Base-by-base conservation (phyloP, 1,140 invertebrate species). In the Drosophila pandora region DNA sequence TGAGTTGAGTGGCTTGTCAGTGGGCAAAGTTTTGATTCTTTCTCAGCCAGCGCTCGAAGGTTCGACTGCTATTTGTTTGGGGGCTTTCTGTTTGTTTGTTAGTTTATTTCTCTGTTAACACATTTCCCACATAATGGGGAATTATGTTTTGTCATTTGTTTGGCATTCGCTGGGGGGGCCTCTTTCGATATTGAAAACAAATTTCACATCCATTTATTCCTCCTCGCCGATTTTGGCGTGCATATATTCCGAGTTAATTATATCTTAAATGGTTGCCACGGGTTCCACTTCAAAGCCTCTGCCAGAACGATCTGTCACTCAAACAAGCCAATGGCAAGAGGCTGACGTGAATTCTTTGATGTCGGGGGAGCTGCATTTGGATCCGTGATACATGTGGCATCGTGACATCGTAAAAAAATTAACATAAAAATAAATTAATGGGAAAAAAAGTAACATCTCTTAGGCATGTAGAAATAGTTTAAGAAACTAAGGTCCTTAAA, bases 101-200 rank as follows among this genome's bases (percentile, higher is more conserved):
- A 48, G 39, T 37, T 13, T 47, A 43, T 57, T 64, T 59, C 57
- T 57, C 62, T 76, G 71, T 79, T 76, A 76, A 81, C 81, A 85
- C 78, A 85, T 81, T 81, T 74, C 60, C 63, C 82, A 81, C 77
- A 84, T 77, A 84, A 77, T 84, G 76, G 77, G 71, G 43, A 81
- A 74, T 74, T 69, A 69, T 84, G 82, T 87, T 43, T 74, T 53
- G 63, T 60, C 82, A 87, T 84, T 84, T 81, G 57, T 60, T 48
- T n/a, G 17, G 28, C 41, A 45, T 47, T 25, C 30, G 37, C 25
- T 32, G 6, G 9, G 32, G 17, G 32, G 17, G 13, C 41, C 55
- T 41, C 60, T 43, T 39, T 21, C 50, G 25, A 73, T 73, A 76
- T 76, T 34, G 43, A 65, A 57, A 25, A 37, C 48, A 47, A 37